phyloP scores from a whole-genome alignment of 2,797 vertebrate species.

The Psittacula echo region DNA sequence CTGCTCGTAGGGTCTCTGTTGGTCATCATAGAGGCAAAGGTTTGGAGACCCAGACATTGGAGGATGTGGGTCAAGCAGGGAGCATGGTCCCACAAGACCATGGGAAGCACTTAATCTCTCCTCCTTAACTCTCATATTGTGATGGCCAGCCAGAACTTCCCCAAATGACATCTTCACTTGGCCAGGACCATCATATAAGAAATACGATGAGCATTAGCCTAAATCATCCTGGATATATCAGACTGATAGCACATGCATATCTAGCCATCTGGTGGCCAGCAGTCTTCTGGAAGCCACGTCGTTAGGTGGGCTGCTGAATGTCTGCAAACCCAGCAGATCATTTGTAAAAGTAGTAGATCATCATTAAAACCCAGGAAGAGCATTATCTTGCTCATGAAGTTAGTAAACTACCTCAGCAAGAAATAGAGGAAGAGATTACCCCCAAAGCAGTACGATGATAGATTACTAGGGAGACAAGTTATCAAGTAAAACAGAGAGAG shows the following conservation, averaged over 20 bases:
- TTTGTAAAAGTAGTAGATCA: constrained; percentile 26
- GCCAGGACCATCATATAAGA: not conserved
- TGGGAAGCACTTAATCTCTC: not conserved
- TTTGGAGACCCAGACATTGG: not conserved
- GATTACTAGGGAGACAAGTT: not conserved
- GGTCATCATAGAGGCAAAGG: not conserved
- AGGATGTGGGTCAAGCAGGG: not conserved
- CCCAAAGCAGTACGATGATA: not conserved
- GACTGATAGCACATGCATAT: not conserved
- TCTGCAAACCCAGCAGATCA: constrained; percentile 10
- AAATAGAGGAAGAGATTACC: not conserved
- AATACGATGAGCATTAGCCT: not conserved
- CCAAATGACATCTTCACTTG: not conserved
- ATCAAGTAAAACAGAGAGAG: not conserved
- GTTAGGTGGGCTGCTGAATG: not conserved
- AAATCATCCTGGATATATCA: not conserved
- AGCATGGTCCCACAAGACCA: not conserved
- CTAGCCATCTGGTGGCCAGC: not conserved
- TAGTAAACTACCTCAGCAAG: not conserved
- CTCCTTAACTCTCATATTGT: not conserved
- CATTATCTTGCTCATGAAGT: not conserved
- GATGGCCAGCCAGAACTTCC: not conserved
- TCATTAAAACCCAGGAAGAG: not conserved
- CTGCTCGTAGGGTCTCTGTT: not conserved
- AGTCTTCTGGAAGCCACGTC: not conserved